Conservation (phyloP, 2,113 vertebrate species). For the Bothrops jararaca region DNA sequence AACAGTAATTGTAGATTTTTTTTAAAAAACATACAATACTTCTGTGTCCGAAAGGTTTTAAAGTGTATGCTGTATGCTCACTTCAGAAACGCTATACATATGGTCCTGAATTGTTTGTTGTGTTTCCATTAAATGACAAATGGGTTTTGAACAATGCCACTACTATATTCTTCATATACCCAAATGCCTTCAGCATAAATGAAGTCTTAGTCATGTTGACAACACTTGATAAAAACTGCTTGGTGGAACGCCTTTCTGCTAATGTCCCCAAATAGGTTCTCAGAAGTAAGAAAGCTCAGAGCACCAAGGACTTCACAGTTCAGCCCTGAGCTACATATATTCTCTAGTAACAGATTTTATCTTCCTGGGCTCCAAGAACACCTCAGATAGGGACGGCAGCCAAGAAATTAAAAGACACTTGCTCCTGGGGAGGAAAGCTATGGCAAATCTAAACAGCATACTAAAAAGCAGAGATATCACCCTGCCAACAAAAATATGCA, state of each 20-base stretch:
- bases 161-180: not conserved
- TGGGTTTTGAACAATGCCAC: not conserved
- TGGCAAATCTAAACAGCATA: too few relatives aligned
- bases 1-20: not conserved
- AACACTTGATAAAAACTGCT: not conserved
- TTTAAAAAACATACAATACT: not conserved
- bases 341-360: not conserved
- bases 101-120: not conserved
- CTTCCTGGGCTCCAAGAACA: too few relatives aligned
- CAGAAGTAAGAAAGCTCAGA: not conserved
- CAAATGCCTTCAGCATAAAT: not conserved
- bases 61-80: not conserved
- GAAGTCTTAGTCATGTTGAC: not conserved
- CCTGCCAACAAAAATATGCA: too few relatives aligned
- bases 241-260: not conserved
- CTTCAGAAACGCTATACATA: not conserved
- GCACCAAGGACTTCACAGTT: not conserved
- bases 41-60: not conserved
- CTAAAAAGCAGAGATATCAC: too few relatives aligned
- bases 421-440: too few relatives aligned
- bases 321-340: not conserved
- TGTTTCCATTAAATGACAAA: not conserved
- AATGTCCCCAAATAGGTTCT: not conserved
- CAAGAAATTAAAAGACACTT: too few relatives aligned
- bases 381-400: too few relatives aligned